A percentile compares a stretch with the other conserved stretches of the same genome.
These are phyloP conservation scores for Mormoops blainvillei DNA, from an alignment of 2,113 vertebrate genomes.

Conservation along the genomic window DNA sequence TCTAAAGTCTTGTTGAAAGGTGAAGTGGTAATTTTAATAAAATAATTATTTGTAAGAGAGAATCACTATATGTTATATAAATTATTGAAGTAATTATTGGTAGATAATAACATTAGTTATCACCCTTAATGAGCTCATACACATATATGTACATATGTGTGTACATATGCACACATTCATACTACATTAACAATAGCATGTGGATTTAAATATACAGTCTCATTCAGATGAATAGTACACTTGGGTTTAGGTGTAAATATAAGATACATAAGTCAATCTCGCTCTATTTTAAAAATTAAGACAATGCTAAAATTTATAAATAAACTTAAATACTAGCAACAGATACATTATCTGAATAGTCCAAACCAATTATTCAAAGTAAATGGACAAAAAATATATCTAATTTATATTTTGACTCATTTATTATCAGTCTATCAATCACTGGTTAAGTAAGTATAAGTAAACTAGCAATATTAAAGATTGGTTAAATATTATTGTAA, in stretches of 20 bases:
- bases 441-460: neutral
- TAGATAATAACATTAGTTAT: neutral
- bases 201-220: neutral
- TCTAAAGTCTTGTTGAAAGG: neutral
- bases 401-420: neutral
- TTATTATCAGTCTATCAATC: neutral
- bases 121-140: neutral
- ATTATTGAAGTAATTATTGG: neutral
- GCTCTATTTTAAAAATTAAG: neutral
- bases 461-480: neutral
- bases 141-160: neutral
- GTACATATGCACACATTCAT: neutral
- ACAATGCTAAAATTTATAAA: neutral
- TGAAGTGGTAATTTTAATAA: neutral
- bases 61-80: neutral
- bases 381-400: neutral
- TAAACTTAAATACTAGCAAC: neutral
- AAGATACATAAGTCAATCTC: neutral
- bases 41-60: neutral
- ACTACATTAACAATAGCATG: neutral
- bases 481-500: neutral
- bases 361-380: neutral
- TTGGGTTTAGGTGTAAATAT: neutral
- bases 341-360: neutral
- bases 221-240: neutral